Percentiles rank a stretch among this genome's conserved stretches.
Evolutionary conservation across 2,888 invertebrate genomes (phyloP).

Genomic region (Molanna angustata): DNA sequence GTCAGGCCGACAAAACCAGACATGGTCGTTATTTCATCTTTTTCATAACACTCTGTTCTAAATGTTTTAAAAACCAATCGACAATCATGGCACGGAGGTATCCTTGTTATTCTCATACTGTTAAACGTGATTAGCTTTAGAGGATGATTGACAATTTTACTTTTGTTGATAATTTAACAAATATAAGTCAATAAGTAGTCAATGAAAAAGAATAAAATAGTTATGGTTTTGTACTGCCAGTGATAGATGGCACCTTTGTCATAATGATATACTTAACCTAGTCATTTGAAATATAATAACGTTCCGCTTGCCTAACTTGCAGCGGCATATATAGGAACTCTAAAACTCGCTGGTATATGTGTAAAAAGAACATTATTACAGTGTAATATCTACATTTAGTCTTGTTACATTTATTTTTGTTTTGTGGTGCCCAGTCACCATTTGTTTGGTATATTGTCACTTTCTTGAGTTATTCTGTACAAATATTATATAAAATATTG

Average conservation of each 20-base stretch:
- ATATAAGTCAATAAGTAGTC: no score
- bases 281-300: constrained; percentile 58
- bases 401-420: constrained; percentile 30
- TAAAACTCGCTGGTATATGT: constrained; percentile 75
- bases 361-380: constrained; percentile 53
- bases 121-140: no score
- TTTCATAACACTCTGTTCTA: no score
- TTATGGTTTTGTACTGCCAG: constrained; percentile 25
- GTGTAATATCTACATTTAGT: constrained; percentile 45
- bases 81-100: no score
- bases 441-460: neutral
- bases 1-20: neutral
- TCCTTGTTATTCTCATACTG: no score
- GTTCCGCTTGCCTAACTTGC: constrained; percentile 42
- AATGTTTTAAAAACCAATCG: no score
- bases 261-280: constrained; percentile 48
- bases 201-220: no score
- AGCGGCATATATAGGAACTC: constrained; percentile 68
- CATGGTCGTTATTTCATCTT: neutral
- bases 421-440: neutral
- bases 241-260: constrained; percentile 30
- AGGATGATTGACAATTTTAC: no score
- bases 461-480: neutral
- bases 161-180: no score
- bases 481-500: neutral